Evolutionary conservation across 2,797 vertebrate genomes (phyloP).

Genomic region (Tarsius wallacei): DNA sequence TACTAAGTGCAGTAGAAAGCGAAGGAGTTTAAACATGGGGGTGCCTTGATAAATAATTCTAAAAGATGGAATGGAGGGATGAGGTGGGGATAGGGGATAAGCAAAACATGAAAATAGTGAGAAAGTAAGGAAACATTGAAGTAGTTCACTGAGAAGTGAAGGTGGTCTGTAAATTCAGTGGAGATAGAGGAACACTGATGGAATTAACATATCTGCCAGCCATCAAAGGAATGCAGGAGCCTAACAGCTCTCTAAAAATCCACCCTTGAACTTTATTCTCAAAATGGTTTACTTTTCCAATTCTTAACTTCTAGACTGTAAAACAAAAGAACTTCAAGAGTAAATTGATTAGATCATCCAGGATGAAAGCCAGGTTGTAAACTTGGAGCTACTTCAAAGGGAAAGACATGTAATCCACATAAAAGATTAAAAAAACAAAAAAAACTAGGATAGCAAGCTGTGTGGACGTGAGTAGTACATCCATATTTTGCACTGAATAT

Average conservation of each 20-base stretch:
- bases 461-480: not conserved
- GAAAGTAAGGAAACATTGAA: not conserved
- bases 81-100: not conserved
- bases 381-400: conserved; percentile 33
- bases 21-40: not conserved
- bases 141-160: not conserved
- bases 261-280: not conserved
- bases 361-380: conserved; percentile 38
- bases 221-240: not conserved
- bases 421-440: not conserved
- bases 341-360: not conserved
- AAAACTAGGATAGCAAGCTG: not conserved
- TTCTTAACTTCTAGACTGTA: conserved; percentile 5
- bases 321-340: not conserved
- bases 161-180: not conserved
- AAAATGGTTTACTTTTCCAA: not conserved
- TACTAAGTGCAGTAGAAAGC: not conserved
- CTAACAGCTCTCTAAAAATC: not conserved
- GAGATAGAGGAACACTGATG: not conserved
- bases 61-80: not conserved
- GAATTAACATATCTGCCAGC: conserved; percentile 1
- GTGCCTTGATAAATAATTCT: not conserved
- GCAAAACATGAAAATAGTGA: conserved; percentile 1
- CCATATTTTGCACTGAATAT: not conserved
- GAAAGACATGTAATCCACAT: not conserved